Percentiles rank a stretch among this genome's conserved stretches.
These are phyloP conservation scores for Campoletis raptor DNA, from an alignment of 2,888 invertebrate species.

Conservation along the genomic window DNA sequence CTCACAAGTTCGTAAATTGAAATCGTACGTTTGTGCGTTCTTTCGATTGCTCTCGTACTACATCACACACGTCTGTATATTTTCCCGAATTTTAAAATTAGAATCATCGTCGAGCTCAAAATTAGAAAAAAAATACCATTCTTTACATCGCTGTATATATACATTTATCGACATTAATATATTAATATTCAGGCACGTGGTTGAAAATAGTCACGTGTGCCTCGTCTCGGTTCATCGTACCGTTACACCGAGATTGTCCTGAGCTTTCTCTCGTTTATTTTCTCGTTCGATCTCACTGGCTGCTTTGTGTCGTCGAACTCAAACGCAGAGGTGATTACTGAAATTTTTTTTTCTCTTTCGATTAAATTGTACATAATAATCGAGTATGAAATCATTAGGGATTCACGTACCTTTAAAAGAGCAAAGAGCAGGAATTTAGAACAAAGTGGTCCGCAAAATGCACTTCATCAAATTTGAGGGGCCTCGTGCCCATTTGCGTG, in stretches of 20 bases:
- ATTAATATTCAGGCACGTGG: not conserved
- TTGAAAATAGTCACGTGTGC: conserved; percentile 1
- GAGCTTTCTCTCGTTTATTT: conserved; percentile 6
- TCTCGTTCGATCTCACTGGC: not conserved
- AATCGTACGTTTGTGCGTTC: not conserved
- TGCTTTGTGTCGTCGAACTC: not conserved
- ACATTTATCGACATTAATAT: not conserved
- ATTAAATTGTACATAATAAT: not conserved
- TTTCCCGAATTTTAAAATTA: not conserved
- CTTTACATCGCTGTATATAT: not conserved
- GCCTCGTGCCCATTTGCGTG: not conserved
- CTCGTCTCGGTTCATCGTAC: conserved; percentile 34
- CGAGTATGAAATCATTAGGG: not conserved
- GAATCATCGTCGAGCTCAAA: not conserved
- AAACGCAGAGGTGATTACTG: not conserved
- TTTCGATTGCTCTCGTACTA: not conserved
- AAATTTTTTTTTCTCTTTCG: too few species aligned
- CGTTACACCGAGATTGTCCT: conserved; percentile 14
- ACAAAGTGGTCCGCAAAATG: not conserved
- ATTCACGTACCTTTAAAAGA: not conserved
- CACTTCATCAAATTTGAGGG: not conserved
- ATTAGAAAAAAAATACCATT: not conserved
- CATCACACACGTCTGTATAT: not conserved
- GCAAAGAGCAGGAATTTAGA: not conserved
- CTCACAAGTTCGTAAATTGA: not conserved